Conservation (phyloP, 2,113 vertebrate genomes). For the Hippoglossus stenolepis region DNA sequence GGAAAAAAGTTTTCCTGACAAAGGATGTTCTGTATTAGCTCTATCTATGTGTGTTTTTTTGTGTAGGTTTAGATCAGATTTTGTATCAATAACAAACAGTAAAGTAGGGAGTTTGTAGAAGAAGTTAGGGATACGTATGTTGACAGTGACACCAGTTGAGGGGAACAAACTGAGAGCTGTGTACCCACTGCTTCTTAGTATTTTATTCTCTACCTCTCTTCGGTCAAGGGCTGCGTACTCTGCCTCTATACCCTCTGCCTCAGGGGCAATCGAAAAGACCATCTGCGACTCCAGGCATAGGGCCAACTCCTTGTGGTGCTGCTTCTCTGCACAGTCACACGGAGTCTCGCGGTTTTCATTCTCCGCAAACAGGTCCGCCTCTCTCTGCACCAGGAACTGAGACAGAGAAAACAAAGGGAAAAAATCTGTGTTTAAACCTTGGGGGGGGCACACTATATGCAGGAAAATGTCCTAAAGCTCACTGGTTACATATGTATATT, state of each 20-base stretch:
- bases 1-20: not conserved
- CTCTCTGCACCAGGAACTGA: slow-evolving; percentile 88
- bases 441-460: too few species aligned
- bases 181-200: slow-evolving; percentile 18
- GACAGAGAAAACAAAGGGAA: slow-evolving; percentile 15
- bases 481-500: not conserved
- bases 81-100: not conserved
- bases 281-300: slow-evolving; percentile 98
- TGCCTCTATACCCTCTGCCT: slow-evolving; percentile 94
- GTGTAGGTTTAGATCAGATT: not conserved
- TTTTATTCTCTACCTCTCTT: slow-evolving; percentile 88
- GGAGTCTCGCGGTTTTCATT: slow-evolving; percentile 98
- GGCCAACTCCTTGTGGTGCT: slow-evolving; percentile 96
- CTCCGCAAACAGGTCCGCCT: slow-evolving; percentile 95
- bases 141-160: slow-evolving; percentile 27
- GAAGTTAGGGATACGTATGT: not conserved
- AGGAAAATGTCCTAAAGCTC: too few species aligned
- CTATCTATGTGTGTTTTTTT: not conserved
- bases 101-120: not conserved
- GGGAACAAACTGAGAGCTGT: slow-evolving; percentile 16
- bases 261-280: slow-evolving; percentile 97
- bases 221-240: slow-evolving; percentile 97
- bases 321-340: slow-evolving; percentile 98
- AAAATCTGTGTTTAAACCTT: slow-evolving; percentile 3
- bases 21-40: not conserved